Conservation (phyloP, 53 echinoderm and acorn worm species). For the Zoroaster sp. region DNA sequence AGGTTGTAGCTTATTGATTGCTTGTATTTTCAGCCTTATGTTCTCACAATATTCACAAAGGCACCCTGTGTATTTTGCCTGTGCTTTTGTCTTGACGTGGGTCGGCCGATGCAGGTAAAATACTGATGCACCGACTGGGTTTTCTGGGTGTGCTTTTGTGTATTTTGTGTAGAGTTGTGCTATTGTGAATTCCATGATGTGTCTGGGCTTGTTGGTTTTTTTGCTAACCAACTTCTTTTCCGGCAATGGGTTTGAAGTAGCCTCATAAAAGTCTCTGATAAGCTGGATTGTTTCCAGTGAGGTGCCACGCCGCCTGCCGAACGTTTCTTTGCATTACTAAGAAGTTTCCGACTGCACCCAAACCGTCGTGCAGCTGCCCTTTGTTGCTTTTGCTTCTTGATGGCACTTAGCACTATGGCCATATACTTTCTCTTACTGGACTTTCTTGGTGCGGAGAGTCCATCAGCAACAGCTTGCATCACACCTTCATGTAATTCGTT, state of each 20-base stretch:
- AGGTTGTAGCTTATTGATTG: constrained; percentile 30
- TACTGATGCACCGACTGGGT: background rate
- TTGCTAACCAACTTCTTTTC: constrained; percentile 73
- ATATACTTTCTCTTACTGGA: too few relatives aligned
- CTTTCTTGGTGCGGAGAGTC: too few relatives aligned
- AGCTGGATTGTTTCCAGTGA: background rate
- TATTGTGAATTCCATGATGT: constrained; percentile 37
- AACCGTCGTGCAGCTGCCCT: background rate
- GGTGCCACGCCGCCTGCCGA: background rate
- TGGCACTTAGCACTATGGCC: too few relatives aligned
- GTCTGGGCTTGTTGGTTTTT: constrained; percentile 32
- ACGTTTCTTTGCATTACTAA: background rate
- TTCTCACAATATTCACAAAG: constrained; percentile 75
- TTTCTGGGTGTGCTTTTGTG: constrained; percentile 47
- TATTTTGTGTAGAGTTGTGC: constrained; percentile 4
- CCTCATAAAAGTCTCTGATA: constrained; percentile 54
- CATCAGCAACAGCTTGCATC: too few relatives aligned
- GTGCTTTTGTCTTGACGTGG: constrained; percentile 32
- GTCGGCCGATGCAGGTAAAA: constrained; percentile 56
- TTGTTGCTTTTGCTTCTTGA: too few relatives aligned
- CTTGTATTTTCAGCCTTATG: constrained; percentile 42
- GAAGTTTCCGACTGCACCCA: background rate
- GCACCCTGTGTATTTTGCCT: constrained; percentile 61
- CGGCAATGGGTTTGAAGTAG: constrained; percentile 38
- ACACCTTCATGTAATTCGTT: too few relatives aligned